Base-by-base conservation (phyloP, 2,888 invertebrate genomes). In the Xestoiulus laeticollis region DNA sequence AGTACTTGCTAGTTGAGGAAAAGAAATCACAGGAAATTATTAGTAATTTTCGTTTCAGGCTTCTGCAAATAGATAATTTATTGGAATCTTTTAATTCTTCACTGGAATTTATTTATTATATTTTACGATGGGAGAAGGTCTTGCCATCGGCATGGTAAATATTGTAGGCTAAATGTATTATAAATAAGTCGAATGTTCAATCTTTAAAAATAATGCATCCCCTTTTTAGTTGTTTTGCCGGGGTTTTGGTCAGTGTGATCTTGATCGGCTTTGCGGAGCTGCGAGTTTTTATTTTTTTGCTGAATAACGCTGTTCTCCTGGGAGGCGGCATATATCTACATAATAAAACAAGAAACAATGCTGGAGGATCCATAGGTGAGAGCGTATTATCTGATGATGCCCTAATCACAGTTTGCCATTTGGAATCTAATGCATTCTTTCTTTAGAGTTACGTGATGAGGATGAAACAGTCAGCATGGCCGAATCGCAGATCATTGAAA, bases 41-140 rank as follows among this genome's bases (percentile, higher is more conserved):
- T n/a, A n/a, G n/a, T 87, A 26, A n/a, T 87, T 85, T 19, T 84
- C 30, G 10, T 59, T 78, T n/a, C 87, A 87, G 87, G 19, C 48
- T 87, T 32, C 16, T 84, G 8, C 19, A 33, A 32, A 84, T 87
- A 10, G 87, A 87, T 44, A 87, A 22, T 16, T 33, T 32, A 22
- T 30, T 87, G 43, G 83, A 19, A 1, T 38, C 33, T 26, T 33
- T 59, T n/a, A 88, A 87, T 78, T 32, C 68, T n/a, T 1, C 38
- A 4, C 78, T 88, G 14, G 68, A 88, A 22, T 26, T n/a, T 33
- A 33, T 88, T 33, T 88, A 88, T 78, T 33, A 87, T 22, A 68
- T 88, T 26, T 30, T 88, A n/a, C 87, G 87, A 88, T 88, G 88
- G 88, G 88, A 88, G 43, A 16, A 78, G 10, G 86, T 86, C 6